Evolutionary conservation across 2,797 vertebrate species (phyloP), one percentile per base, ranked within the genome.

Genomic region (Aselliscus stoliczkanus): DNA sequence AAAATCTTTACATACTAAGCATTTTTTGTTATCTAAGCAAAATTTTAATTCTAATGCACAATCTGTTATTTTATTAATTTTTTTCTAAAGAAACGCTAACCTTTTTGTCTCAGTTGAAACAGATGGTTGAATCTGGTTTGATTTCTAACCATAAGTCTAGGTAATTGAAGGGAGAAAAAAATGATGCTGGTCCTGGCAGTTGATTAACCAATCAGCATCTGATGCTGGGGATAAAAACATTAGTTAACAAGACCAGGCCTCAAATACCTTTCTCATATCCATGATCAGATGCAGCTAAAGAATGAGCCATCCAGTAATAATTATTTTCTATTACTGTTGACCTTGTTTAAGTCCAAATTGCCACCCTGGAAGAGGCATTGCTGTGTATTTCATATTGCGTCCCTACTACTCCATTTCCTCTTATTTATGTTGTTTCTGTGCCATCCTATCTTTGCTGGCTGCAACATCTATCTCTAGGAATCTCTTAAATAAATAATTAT

Each of bases 21-120:
- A 47, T 80, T 72, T 64, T 56, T 69, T 58, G 62, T 72, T 84
- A 31, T 80, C 4, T 27, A 31, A 87, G 60, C 9, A 93, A 50
- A 62, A 77, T 88, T 88, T 90, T 60, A 96, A 90, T 86, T 91
- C 37, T 47, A 82, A 62, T 47, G 54, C 17, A 58, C 64, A 20
- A 58, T 7, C 1, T 94, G 58, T 47, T 85, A 42, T 65, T 87
- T 64, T 70, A 15, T 20, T 69, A 72, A 14, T 50, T 50, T 47
- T 70, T 75, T 34, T 18, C 65, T 42, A 42, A 42, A 42, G 42
- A 42, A 17, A 79, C 9, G 85, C 3, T 73, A 50, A 67, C 7
- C 3, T 86, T 88, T 89, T 92, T 81, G 62, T 93, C n/a, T 88
- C 44, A 67, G 84, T 54, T 80, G 21, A 93, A 96, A 52, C 34